Evolutionary conservation across 2,888 invertebrate species (phyloP).

Genomic region (Thecocarcelia acutangulata): DNA sequence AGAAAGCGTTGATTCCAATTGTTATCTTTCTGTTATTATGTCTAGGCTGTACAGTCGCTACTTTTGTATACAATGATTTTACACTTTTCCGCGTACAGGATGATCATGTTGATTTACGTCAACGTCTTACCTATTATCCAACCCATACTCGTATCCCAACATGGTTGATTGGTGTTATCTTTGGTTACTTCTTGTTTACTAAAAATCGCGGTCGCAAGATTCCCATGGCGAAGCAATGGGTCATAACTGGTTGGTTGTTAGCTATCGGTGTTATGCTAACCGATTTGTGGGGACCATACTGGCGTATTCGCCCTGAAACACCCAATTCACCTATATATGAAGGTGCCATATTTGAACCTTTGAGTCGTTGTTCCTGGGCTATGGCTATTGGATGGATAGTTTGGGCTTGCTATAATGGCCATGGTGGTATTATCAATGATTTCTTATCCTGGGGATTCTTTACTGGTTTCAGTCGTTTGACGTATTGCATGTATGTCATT

Average conservation of each 20-base stretch:
- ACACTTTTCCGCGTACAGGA: slow-evolving; percentile 79
- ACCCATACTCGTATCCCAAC: slow-evolving; percentile 80
- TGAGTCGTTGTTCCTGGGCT: slow-evolving; percentile 79
- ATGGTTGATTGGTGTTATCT: slow-evolving; percentile 80
- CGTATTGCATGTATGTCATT: slow-evolving; percentile 80
- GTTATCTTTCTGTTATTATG: slow-evolving; percentile 76
- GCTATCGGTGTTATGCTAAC: slow-evolving; percentile 77
- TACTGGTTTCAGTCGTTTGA: slow-evolving; percentile 78
- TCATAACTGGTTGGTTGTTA: slow-evolving; percentile 77
- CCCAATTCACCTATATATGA: slow-evolving; percentile 74
- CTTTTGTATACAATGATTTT: slow-evolving; percentile 77
- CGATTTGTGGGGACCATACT: slow-evolving; percentile 79
- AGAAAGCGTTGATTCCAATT: slow-evolving; percentile 77
- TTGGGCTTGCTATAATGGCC: slow-evolving; percentile 80
- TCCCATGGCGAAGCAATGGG: slow-evolving; percentile 75
- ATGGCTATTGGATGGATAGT: slow-evolving; percentile 79
- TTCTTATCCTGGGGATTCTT: slow-evolving; percentile 80
- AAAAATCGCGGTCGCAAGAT: slow-evolving; percentile 77
- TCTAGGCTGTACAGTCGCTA: slow-evolving; percentile 78
- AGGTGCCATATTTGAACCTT: slow-evolving; percentile 79
- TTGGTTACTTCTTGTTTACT: slow-evolving; percentile 80
- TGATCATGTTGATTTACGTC: slow-evolving; percentile 77
- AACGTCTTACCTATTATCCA: slow-evolving; percentile 79
- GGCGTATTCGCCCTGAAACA: slow-evolving; percentile 76
- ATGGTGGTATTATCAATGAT: slow-evolving; percentile 79